Evolutionary conservation across 2,797 vertebrate species (phyloP).

Genomic region (Channa striata): DNA sequence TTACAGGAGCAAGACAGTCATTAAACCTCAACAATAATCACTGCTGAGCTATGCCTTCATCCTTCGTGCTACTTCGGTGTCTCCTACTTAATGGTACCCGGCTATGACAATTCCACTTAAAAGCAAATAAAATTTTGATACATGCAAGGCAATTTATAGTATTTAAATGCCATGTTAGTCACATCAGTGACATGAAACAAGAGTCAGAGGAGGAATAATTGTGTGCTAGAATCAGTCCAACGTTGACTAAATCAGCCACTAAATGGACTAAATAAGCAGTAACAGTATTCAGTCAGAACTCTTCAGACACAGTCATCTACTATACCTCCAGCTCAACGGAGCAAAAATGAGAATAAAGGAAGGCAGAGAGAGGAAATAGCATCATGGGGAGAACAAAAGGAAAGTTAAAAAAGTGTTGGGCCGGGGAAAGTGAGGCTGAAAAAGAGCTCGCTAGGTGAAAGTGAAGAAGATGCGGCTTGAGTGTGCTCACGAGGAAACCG

Average conservation of each 20-base stretch:
- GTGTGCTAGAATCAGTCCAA: slow-evolving; percentile 37
- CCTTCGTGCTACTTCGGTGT: slow-evolving; percentile 70
- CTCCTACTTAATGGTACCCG: slow-evolving; percentile 68
- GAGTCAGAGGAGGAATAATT: slow-evolving; percentile 53
- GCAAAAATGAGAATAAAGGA: slow-evolving; percentile 38
- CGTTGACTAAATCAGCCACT: slow-evolving; percentile 41
- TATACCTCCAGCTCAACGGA: slow-evolving; percentile 31
- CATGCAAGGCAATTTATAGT: slow-evolving; percentile 59
- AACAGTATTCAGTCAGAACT: slow-evolving; percentile 35
- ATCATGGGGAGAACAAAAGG: slow-evolving; percentile 50
- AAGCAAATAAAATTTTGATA: slow-evolving; percentile 65
- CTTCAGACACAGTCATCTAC: slow-evolving; percentile 45
- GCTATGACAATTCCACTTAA: slow-evolving; percentile 74
- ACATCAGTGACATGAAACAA: slow-evolving; percentile 58
- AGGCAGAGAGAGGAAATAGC: slow-evolving; percentile 51
- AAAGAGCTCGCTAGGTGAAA: slow-evolving; percentile 67
- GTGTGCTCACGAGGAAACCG: slow-evolving; percentile 60
- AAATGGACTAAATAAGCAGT: slow-evolving; percentile 34
- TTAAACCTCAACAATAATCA: slow-evolving; percentile 87
- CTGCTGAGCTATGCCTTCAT: slow-evolving; percentile 81
- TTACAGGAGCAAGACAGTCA: slow-evolving; percentile 85
- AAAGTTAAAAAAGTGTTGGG: slow-evolving; percentile 55
- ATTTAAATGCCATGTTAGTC: slow-evolving; percentile 61
- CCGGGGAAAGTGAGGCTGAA: slow-evolving; percentile 46
- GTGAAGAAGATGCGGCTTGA: slow-evolving; percentile 55